phyloP scores from a whole-genome alignment of 2,113 vertebrate species.

The Pipa parva region DNA sequence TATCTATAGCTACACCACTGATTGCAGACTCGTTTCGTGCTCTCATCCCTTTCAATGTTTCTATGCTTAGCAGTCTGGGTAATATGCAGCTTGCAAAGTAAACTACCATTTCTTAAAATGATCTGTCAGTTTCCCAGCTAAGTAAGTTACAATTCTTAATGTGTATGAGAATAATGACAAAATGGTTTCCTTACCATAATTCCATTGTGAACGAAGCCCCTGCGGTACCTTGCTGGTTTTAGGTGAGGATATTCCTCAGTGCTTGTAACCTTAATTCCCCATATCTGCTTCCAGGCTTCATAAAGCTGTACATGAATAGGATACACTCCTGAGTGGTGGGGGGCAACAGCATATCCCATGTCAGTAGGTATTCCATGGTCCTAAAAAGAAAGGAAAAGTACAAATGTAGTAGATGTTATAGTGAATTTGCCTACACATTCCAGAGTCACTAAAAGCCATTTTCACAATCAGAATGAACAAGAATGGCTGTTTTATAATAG shows the following conservation, averaged over 20 bases:
- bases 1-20: background rate
- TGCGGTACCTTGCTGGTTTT: constrained; percentile 89
- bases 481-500: no score
- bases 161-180: background rate
- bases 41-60: background rate
- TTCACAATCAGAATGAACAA: no score
- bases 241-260: constrained; percentile 96
- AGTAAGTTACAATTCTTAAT: background rate
- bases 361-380: constrained; percentile 94
- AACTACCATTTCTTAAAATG: no score
- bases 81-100: no score
- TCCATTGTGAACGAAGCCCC: constrained; percentile 89
- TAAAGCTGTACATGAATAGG: constrained; percentile 92
- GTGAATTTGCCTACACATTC: no score
- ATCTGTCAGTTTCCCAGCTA: background rate
- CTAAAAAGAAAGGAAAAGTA: constrained; percentile 52
- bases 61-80: no score
- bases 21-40: background rate
- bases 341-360: constrained; percentile 94
- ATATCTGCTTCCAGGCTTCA: constrained; percentile 94
- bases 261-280: constrained; percentile 92
- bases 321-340: constrained; percentile 94
- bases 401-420: no score
- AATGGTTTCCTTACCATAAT: constrained; percentile 73
- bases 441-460: no score